These are phyloP conservation scores for Drosophila dives DNA, from an alignment of 2,888 invertebrate genomes.

Conservation along the genomic window DNA sequence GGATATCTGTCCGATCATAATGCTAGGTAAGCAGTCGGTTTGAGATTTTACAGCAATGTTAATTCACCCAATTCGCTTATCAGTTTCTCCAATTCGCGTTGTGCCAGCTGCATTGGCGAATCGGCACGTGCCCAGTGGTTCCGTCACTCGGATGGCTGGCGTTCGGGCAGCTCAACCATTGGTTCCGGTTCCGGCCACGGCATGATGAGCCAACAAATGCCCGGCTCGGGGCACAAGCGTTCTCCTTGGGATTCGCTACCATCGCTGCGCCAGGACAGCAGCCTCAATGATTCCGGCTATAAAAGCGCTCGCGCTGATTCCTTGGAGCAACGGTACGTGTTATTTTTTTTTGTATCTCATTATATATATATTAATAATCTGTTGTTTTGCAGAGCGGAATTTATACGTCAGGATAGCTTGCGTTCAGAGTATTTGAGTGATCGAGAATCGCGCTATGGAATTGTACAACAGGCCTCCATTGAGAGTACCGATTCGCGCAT, in stretches of 20 bases:
- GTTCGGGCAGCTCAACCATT: constrained; percentile 90
- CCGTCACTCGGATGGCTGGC: constrained; percentile 95
- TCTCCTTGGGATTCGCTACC: constrained; percentile 96
- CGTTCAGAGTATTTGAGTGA: constrained; percentile 96
- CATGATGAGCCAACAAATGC: constrained; percentile 85
- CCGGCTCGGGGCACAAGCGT: constrained; percentile 87
- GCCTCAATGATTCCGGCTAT: constrained; percentile 94
- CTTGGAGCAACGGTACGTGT: constrained; percentile 91
- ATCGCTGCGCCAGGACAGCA: constrained; percentile 93
- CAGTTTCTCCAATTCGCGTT: constrained; percentile 87
- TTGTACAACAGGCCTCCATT: constrained; percentile 96
- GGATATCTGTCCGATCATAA: constrained; percentile 93
- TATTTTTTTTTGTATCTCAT: background rate
- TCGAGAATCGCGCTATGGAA: constrained; percentile 93
- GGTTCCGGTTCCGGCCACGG: constrained; percentile 87
- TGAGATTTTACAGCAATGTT: background rate
- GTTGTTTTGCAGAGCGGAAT: constrained; percentile 88
- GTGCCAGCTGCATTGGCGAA: constrained; percentile 95
- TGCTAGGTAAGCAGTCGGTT: constrained; percentile 86
- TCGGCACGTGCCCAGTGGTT: constrained; percentile 95
- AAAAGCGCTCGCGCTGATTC: constrained; percentile 94
- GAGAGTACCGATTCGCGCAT: constrained; percentile 97
- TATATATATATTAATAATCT: constrained; percentile 44
- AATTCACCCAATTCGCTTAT: fast-evolving
- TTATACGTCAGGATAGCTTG: constrained; percentile 95